Base-by-base conservation (phyloP, 1,140 invertebrate species). In the Cotesia glomerata region DNA sequence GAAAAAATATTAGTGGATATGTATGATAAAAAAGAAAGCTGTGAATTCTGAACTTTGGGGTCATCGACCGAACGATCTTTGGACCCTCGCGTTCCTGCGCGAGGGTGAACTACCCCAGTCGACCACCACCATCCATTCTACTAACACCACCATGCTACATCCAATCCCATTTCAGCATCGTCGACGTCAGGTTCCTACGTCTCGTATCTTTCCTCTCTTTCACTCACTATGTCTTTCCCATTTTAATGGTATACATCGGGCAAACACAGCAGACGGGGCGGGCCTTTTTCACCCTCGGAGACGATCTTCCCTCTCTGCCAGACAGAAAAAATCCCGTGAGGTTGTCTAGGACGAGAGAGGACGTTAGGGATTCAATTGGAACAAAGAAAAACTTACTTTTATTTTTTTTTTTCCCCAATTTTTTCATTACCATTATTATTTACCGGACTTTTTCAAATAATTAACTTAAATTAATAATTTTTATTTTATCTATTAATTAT, bases 51-150 rank as follows among this genome's bases (percentile, higher is more conserved):
- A 75, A 71, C 69, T 72, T 78, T 79, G 82, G 75, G 83, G 83
- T 84, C 83, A 84, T 83, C 80, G 83, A 71, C 81, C 83, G 82
- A 81, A 83, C 81, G 82, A 84, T 84, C 83, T 84, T 84, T 84
- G 80, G 83, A 78, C 77, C 77, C 77, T 79, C 74, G 72, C 76
- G 73, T 74, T 72, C 73, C 78, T 75, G 69, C 78, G 78, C 71
- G 75, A 79, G 79, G 80, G 78, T 79, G 78, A 80, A 75, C 75
- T 72, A 76, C 78, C 75, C 77, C 74, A 70, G 74, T 80, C 80
- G 77, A 80, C 73, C 74, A 79, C 74, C 79, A 77, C 77, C 73
- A 61, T 72, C 66, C 67, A 75, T 39, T 36, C 35, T 51, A 72
- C 71, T 9, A 67, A n/a, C 32, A 65, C 66, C 52, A 35, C 63